Conservation (phyloP, 2,797 vertebrate genomes). For the Anguilla marmorata region DNA sequence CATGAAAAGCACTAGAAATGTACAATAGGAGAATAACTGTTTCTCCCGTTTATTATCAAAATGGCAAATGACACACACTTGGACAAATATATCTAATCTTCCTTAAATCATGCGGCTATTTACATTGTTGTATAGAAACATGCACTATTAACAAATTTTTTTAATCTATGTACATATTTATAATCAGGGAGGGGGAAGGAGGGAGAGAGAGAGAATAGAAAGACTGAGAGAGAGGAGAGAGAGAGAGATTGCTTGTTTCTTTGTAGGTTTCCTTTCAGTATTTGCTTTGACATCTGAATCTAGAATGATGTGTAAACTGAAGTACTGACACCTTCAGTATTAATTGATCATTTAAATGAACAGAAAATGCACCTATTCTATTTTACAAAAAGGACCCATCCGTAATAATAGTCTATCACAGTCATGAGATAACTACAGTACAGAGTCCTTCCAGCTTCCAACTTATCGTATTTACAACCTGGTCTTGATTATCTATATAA, state of each 20-base stretch:
- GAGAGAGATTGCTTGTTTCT: conserved; percentile 45
- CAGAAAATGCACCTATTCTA: background rate
- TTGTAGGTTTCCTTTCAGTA: conserved; percentile 46
- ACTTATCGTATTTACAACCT: conserved; percentile 4
- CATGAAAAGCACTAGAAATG: conserved; percentile 70
- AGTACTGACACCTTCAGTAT: background rate
- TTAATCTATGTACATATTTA: conserved; percentile 63
- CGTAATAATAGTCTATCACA: background rate
- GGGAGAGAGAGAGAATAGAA: conserved; percentile 57
- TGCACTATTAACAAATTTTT: conserved; percentile 77
- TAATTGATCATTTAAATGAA: background rate
- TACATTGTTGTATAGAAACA: conserved; percentile 78
- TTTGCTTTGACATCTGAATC: conserved; percentile 31
- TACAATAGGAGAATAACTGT: conserved; percentile 69
- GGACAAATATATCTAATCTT: conserved; percentile 71
- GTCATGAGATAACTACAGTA: background rate
- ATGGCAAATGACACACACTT: conserved; percentile 74
- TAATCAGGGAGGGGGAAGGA: conserved; percentile 38
- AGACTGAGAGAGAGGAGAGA: conserved; percentile 49
- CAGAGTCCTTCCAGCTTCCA: background rate
- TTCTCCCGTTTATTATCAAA: conserved; percentile 78
- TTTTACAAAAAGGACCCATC: background rate
- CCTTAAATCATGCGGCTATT: conserved; percentile 85
- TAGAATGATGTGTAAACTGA: background rate
- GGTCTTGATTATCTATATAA: background rate